A percentile compares a stretch with the other conserved stretches of the same genome.
Conservation (phyloP, 2,113 vertebrate species). For the Megaceryle maxima region DNA sequence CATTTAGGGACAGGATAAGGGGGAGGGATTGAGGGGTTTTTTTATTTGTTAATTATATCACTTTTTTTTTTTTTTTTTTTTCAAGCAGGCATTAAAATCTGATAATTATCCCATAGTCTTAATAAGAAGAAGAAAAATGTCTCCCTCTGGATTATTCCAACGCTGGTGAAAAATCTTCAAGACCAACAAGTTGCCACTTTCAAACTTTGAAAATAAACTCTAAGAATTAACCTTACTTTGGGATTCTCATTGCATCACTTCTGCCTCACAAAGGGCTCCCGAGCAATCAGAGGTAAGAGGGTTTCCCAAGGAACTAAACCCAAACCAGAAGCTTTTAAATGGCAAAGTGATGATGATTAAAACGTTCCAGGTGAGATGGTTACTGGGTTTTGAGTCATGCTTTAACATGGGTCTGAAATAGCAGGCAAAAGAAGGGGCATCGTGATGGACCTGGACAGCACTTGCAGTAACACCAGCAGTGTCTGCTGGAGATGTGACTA, state of each 20-base stretch:
- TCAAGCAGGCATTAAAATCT: conserved; percentile 64
- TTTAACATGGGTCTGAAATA: fast-evolving
- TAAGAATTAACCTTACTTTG: neutral
- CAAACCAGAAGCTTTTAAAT: neutral
- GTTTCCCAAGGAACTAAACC: neutral
- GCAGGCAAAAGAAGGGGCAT: neutral
- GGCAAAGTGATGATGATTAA: neutral
- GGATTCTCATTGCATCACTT: neutral
- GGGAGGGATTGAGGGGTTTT: neutral
- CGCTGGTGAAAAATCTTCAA: conserved; percentile 2
- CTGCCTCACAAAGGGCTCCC: neutral
- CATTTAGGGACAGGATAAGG: neutral
- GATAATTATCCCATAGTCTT: conserved; percentile 62
- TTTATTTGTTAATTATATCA: conserved; percentile 61
- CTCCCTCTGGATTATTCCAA: conserved; percentile 15
- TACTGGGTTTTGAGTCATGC: neutral
- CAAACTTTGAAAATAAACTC: conserved; percentile 2
- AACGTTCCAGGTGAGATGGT: neutral
- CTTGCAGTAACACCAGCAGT: no score
- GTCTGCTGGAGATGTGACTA: neutral
- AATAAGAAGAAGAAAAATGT: conserved; percentile 36
- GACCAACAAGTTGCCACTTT: conserved; percentile 35
- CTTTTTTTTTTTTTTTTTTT: neutral
- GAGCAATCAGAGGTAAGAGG: neutral
- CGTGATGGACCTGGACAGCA: no score